Evolutionary conservation across 2,797 vertebrate genomes (phyloP).

Genomic region (Urophycis tenuis): DNA sequence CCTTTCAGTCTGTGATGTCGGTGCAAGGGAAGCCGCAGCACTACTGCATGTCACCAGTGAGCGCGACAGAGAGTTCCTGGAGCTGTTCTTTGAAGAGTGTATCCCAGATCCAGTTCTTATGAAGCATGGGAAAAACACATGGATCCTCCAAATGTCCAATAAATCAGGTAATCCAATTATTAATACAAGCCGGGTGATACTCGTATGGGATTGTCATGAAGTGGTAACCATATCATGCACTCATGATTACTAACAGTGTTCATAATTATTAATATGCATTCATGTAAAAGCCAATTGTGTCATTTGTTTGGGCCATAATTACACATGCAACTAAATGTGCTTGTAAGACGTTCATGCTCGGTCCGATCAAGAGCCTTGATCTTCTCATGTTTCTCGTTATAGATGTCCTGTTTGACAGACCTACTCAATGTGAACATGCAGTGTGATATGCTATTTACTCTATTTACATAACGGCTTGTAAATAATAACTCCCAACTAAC

Average conservation of each 20-base stretch:
- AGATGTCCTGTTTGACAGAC: neutral
- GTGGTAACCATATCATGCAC: neutral
- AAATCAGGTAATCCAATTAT: constrained; percentile 34
- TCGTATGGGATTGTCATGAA: neutral
- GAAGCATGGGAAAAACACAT: constrained; percentile 35
- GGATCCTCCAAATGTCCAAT: constrained; percentile 44
- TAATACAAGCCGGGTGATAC: neutral
- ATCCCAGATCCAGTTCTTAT: constrained; percentile 28
- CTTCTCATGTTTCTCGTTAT: neutral
- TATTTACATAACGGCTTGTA: neutral
- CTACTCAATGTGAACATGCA: neutral
- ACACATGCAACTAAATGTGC: neutral
- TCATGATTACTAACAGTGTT: neutral
- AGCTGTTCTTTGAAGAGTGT: constrained; percentile 49
- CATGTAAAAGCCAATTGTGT: neutral
- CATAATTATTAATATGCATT: too few species aligned
- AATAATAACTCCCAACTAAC: neutral
- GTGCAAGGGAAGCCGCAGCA: constrained; percentile 4
- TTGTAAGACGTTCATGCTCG: neutral
- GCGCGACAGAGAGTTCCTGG: constrained; percentile 28
- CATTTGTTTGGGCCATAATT: neutral
- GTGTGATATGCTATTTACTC: neutral
- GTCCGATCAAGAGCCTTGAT: neutral
- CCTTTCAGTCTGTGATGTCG: constrained; percentile 3
- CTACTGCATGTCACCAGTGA: constrained; percentile 16